Evolutionary conservation across 2,888 invertebrate genomes (phyloP).

Genomic region (Andrena chrysosceles): DNA sequence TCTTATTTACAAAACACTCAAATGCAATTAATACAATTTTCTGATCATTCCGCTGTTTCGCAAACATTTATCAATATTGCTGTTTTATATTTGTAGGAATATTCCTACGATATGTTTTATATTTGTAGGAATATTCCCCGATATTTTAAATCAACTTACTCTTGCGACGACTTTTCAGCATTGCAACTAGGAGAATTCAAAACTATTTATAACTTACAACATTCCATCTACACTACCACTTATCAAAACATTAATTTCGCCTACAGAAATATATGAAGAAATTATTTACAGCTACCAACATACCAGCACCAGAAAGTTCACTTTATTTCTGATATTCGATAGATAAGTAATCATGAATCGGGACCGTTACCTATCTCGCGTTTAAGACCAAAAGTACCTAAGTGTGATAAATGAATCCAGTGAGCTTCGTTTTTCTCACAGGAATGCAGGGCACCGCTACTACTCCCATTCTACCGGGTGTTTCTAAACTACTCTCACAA

Average conservation of each 20-base stretch:
- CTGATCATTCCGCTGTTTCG: too few species aligned
- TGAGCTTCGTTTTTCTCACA: not conserved
- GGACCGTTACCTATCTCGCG: conserved; percentile 10
- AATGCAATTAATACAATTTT: too few species aligned
- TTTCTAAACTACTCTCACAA: too few species aligned
- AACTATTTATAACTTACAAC: not conserved
- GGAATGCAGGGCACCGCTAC: conserved; percentile 7
- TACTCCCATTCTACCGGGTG: too few species aligned
- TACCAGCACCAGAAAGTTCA: not conserved
- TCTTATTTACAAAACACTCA: too few species aligned
- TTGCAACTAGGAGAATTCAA: not conserved
- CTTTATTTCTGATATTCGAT: conserved; percentile 16
- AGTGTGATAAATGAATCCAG: conserved; percentile 4
- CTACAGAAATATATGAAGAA: not conserved
- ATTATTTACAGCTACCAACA: not conserved
- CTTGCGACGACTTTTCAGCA: too few species aligned
- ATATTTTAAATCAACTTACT: not conserved
- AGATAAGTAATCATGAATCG: not conserved
- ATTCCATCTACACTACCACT: not conserved
- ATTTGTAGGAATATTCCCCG: not conserved
- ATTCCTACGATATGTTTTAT: too few species aligned
- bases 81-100: too few species aligned
- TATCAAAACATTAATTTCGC: not conserved
- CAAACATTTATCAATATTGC: too few species aligned
- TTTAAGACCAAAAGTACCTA: not conserved